These are phyloP conservation scores for Malurus alboscapulatus DNA, from an alignment of 2,113 vertebrate genomes.

Conservation along the genomic window DNA sequence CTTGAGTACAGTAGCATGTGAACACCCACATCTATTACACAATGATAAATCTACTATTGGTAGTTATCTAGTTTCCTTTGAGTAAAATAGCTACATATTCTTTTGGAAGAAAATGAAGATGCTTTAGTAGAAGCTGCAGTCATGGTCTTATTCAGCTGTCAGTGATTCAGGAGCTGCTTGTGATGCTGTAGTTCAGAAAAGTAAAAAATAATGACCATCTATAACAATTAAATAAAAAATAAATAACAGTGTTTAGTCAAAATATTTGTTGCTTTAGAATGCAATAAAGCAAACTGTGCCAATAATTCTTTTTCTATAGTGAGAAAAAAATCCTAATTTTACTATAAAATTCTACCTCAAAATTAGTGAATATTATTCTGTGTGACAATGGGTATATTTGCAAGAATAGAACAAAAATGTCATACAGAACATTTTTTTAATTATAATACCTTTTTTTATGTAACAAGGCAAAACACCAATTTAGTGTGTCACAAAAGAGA, in stretches of 20 bases:
- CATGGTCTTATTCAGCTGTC: not conserved
- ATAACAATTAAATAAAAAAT: not conserved
- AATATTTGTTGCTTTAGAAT: not conserved
- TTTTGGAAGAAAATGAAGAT: not conserved
- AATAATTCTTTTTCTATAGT: too few species aligned
- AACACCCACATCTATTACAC: accelerated
- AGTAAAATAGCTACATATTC: not conserved
- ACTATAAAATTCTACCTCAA: not conserved
- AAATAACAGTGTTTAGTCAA: not conserved
- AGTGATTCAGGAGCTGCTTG: not conserved
- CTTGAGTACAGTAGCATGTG: not conserved
- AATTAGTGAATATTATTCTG: not conserved
- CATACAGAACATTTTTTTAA: not conserved
- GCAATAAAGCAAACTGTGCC: not conserved
- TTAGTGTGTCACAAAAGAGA: not conserved
- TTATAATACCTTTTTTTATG: not conserved
- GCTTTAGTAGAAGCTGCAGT: not conserved
- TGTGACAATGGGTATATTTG: not conserved
- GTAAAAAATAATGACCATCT: accelerated
- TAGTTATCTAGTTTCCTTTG: not conserved
- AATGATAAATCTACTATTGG: not conserved
- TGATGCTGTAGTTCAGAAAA: not conserved
- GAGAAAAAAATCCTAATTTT: not conserved
- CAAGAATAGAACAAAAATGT: not conserved
- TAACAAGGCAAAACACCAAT: not conserved